phyloP scores from a whole-genome alignment of 2,797 vertebrate genomes.

The Rousettus madagascariensis region DNA sequence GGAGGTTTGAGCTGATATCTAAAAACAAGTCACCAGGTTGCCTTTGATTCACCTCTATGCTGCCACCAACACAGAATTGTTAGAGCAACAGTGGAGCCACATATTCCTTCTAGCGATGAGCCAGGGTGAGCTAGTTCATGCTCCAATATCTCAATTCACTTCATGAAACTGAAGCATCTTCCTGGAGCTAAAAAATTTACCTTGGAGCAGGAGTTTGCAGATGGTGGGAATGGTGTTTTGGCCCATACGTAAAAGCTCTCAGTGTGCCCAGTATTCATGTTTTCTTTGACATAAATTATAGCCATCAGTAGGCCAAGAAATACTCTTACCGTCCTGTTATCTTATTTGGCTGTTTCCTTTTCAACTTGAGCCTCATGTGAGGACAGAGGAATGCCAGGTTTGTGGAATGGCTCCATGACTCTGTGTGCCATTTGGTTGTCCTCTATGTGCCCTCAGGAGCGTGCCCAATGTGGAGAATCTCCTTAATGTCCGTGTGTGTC shows the following conservation, averaged over 20 bases:
- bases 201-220: neutral
- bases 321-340: neutral
- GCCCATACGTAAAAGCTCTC: neutral
- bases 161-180: neutral
- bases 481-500: neutral
- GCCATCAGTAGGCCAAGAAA: accelerated
- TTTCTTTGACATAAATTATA: neutral
- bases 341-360: neutral
- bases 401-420: neutral
- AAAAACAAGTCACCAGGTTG: no score
- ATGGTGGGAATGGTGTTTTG: neutral
- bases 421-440: neutral
- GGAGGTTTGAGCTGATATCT: neutral
- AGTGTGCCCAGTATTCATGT: neutral
- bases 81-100: neutral
- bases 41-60: no score
- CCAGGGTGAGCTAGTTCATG: no score
- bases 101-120: neutral
- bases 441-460: neutral
- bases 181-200: neutral
- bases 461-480: neutral
- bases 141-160: neutral
- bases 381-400: neutral
- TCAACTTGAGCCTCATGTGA: neutral
- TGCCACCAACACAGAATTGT: neutral